Evolutionary conservation across 2,888 invertebrate species (phyloP).

Genomic region (Cephus sareptanus): DNA sequence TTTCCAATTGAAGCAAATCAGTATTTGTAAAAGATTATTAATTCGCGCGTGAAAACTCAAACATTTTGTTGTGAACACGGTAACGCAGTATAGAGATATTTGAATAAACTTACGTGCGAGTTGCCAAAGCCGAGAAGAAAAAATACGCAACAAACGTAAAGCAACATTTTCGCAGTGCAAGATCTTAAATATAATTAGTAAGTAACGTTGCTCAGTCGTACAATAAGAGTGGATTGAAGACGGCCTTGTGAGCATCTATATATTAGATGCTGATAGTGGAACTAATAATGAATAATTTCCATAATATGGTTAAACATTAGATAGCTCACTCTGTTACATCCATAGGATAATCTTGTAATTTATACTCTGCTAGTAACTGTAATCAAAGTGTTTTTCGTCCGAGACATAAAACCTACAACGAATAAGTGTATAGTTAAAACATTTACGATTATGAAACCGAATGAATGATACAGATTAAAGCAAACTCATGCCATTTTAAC

Average conservation of each 20-base stretch:
- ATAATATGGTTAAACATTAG: neutral
- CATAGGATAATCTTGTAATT: neutral
- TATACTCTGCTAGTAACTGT: neutral
- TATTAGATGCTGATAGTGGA: neutral
- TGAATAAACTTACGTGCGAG: constrained; percentile 7
- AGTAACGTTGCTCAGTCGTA: neutral
- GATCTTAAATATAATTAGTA: neutral
- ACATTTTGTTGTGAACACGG: too few species aligned
- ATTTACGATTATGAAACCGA: neutral
- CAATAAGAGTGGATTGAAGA: neutral
- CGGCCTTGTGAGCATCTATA: neutral
- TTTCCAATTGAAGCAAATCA: too few species aligned
- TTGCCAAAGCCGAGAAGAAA: constrained; percentile 1
- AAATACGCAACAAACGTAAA: neutral
- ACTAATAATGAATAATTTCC: neutral
- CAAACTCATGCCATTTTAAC: neutral
- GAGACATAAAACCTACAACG: neutral
- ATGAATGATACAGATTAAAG: neutral
- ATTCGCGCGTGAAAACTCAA: too few species aligned
- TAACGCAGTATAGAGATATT: neutral
- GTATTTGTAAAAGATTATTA: too few species aligned
- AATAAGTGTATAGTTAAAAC: neutral
- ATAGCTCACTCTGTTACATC: neutral
- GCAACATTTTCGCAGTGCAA: neutral
- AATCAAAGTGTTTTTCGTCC: neutral